These are phyloP conservation scores for Psammodynastes pulverulentus DNA, from an alignment of 2,113 vertebrate species.

Conservation along the genomic window DNA sequence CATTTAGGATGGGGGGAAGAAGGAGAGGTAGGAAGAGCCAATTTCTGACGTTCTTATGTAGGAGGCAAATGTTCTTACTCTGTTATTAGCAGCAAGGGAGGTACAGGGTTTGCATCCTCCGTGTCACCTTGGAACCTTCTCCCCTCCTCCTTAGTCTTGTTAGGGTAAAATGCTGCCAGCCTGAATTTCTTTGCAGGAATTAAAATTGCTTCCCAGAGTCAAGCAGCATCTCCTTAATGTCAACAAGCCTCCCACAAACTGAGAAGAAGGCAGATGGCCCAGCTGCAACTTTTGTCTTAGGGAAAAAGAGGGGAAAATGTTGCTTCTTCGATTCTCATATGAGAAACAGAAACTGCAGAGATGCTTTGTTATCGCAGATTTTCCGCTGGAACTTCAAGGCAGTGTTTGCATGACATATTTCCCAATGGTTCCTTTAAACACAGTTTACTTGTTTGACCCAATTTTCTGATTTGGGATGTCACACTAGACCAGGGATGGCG, in stretches of 20 bases:
- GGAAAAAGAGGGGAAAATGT: not conserved
- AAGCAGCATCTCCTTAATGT: not conserved
- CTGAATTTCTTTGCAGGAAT: slow-evolving; percentile 7
- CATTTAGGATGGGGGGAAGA: not conserved
- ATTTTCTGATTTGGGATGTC: not conserved
- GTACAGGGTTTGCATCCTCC: not conserved
- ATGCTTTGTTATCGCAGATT: not conserved
- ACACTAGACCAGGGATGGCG: too few species aligned
- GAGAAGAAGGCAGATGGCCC: not conserved
- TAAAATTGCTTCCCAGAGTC: slow-evolving; percentile 6
- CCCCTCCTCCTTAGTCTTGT: not conserved
- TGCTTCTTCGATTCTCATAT: not conserved
- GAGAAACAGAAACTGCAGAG: not conserved
- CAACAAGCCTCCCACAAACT: slow-evolving; percentile 13
- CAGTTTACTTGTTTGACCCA: not conserved
- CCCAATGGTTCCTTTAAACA: not conserved
- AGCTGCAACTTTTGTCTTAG: slow-evolving; percentile 13
- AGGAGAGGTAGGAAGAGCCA: not conserved
- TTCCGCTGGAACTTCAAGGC: not conserved
- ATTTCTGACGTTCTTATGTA: not conserved
- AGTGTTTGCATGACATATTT: not conserved
- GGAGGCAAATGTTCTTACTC: not conserved
- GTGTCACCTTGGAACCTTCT: not conserved
- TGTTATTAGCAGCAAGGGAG: not conserved
- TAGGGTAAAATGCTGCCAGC: not conserved